Conservation (phyloP, 2,888 invertebrate species). For the Pyrrhosoma nymphula region DNA sequence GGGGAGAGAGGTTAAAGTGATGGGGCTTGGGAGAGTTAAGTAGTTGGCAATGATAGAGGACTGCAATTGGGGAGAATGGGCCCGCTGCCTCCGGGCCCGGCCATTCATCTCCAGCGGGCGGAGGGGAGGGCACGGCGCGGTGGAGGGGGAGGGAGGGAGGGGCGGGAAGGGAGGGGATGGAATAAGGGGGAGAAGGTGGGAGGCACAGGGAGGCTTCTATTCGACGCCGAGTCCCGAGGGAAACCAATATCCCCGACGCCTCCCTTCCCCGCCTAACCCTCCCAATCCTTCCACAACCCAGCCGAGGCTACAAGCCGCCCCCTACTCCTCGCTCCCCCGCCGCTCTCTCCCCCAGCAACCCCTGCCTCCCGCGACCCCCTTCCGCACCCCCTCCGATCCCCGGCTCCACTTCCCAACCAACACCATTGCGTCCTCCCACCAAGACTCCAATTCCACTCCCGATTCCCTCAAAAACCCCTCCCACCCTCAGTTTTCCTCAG, state of each 20-base stretch:
- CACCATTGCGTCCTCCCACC: background rate
- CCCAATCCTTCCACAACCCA: background rate
- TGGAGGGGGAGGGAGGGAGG: background rate
- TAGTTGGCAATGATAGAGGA: conserved; percentile 67
- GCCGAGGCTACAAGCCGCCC: background rate
- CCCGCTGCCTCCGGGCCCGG: conserved; percentile 58
- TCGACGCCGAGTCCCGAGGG: conserved; percentile 54
- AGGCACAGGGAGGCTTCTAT: conserved; percentile 42
- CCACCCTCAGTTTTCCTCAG: background rate
- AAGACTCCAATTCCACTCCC: background rate
- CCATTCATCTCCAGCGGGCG: conserved; percentile 47
- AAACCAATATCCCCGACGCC: conserved; percentile 57
- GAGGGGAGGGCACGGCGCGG: background rate
- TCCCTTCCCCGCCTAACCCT: background rate
- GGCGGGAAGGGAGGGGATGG: background rate
- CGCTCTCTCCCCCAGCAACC: background rate
- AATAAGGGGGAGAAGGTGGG: too few relatives aligned
- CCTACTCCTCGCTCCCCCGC: background rate
- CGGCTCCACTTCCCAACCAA: background rate
- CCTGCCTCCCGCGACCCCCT: background rate
- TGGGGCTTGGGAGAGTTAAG: conserved; percentile 61
- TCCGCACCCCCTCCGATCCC: background rate
- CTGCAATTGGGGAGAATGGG: conserved; percentile 58
- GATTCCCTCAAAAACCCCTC: conserved; percentile 42
- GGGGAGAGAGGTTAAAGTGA: conserved; percentile 47